Conservation (phyloP, 30 jellyfish, hydroid and myxozoan genomes). For the Clytia hemisphaerica region DNA sequence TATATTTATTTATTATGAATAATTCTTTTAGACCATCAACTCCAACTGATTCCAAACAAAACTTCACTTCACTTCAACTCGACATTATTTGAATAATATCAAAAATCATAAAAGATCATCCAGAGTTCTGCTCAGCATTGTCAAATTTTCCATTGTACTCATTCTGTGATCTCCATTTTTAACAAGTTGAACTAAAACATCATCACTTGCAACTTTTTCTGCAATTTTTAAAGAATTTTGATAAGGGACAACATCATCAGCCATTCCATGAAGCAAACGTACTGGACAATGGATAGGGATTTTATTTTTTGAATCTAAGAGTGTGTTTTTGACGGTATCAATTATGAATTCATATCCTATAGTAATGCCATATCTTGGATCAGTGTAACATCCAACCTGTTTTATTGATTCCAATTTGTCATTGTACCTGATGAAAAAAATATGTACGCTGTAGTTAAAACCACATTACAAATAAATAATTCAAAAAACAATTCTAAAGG, state of each 20-base stretch:
- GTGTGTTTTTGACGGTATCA: slow-evolving; percentile 35
- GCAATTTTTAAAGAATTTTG: slow-evolving; percentile 37
- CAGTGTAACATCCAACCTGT: too few relatives aligned
- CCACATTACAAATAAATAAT: too few relatives aligned
- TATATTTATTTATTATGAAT: too few relatives aligned
- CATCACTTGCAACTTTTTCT: slow-evolving; percentile 25
- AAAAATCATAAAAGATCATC: too few relatives aligned
- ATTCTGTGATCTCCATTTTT: slow-evolving; percentile 60
- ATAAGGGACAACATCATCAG: slow-evolving; percentile 61
- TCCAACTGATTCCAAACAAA: not conserved
- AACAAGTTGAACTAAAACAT: slow-evolving; percentile 35
- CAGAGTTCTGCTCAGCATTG: slow-evolving; percentile 17
- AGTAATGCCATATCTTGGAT: not conserved
- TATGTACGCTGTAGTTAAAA: too few relatives aligned
- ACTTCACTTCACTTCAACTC: too few relatives aligned
- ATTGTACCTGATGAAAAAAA: too few relatives aligned
- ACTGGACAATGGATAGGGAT: slow-evolving; percentile 46
- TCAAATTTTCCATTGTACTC: slow-evolving; percentile 16
- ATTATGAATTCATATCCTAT: slow-evolving; percentile 9
- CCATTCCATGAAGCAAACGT: slow-evolving; percentile 60
- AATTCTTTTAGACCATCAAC: too few relatives aligned
- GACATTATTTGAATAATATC: too few relatives aligned
- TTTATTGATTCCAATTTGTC: too few relatives aligned
- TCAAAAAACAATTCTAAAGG: too few relatives aligned
- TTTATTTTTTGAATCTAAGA: slow-evolving; percentile 19